Evolutionary conservation across 2,113 vertebrate genomes (phyloP), one percentile per base, ranked within the genome.

Genomic region (Seriola dumerili): DNA sequence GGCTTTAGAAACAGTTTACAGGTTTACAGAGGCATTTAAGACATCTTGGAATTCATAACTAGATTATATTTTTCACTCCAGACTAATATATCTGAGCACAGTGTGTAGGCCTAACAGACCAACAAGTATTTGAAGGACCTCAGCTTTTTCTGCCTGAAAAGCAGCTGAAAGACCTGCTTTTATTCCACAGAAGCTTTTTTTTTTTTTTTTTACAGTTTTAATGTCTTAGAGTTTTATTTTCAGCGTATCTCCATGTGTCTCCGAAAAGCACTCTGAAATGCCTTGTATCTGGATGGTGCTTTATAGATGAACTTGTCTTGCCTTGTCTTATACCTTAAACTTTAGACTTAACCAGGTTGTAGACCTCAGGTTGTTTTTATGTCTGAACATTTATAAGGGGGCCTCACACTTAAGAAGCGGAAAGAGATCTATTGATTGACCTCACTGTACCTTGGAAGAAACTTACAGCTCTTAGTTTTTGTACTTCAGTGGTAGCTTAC

Each of bases 391-490:
- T 61, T 75, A n/a, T 17, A 62, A 63, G 65, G 46, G 25, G 12
- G 44, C 46, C 14, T 76, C 12, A 48, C 3, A 32, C 59, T 29
- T 58, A 21, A 12, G 13, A 58, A 65, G 34, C n/a, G 8, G 8
- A 19, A 9, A 67, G 23, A 40, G 5, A 6, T 71, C 21, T 66
- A 52, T 65, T 50, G 59, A 42, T 66, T 77, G 74, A 78, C 52
- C 81, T 76, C 19, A 54, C 54, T 34, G 64, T n/a, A 23, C 23
- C 55, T 11, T 16, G 36, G 46, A 50, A 54, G 44, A 36, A 69
- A 16, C 46, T 48, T 61, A 42, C 16, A 25, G n/a, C n/a, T 46
- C 29, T 48, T 14, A 3, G 19, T 59, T 59, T 67, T 25, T 36
- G 23, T n/a, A 52, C 55, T 72, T 72, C 36, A 72, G 54, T 58